Percentiles rank a stretch among this genome's conserved stretches.
These are phyloP conservation scores for Suricata suricatta DNA, from an alignment of 2,113 vertebrate species.

Conservation along the genomic window DNA sequence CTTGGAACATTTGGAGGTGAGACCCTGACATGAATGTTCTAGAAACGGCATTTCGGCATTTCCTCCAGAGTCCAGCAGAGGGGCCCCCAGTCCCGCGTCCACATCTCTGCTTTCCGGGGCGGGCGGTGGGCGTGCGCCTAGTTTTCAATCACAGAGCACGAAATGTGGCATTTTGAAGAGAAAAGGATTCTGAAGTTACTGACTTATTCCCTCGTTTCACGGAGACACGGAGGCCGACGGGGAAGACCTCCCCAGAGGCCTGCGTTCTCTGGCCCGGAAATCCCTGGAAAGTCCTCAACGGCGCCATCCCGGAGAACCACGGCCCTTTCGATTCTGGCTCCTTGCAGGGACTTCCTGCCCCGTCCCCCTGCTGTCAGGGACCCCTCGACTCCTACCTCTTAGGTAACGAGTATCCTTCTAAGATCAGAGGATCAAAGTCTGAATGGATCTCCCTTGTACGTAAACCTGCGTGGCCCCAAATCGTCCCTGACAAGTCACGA, in stretches of 20 bases:
- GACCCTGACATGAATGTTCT: background rate
- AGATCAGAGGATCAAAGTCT: background rate
- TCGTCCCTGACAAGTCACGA: background rate
- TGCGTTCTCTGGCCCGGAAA: too few species aligned
- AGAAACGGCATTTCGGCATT: rapidly evolving
- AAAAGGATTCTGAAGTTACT: too few species aligned
- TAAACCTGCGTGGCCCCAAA: background rate
- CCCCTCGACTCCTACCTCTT: background rate
- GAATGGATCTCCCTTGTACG: background rate
- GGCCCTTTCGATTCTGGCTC: background rate
- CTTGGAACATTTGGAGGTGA: too few species aligned
- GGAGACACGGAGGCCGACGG: background rate
- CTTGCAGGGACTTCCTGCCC: too few species aligned
- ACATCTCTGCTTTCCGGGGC: rapidly evolving
- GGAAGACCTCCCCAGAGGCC: rapidly evolving
- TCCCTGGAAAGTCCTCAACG: rapidly evolving
- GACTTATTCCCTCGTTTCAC: background rate
- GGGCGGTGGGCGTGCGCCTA: rapidly evolving
- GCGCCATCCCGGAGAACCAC: too few species aligned
- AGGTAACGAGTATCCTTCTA: background rate
- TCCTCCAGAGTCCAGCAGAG: background rate
- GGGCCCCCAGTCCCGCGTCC: background rate
- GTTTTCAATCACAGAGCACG: background rate
- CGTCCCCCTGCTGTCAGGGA: rapidly evolving
- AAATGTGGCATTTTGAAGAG: background rate